Percentiles rank a stretch among this genome's conserved stretches.
phyloP scores from a whole-genome alignment of 2,113 vertebrate species.

The Bufo bufo region DNA sequence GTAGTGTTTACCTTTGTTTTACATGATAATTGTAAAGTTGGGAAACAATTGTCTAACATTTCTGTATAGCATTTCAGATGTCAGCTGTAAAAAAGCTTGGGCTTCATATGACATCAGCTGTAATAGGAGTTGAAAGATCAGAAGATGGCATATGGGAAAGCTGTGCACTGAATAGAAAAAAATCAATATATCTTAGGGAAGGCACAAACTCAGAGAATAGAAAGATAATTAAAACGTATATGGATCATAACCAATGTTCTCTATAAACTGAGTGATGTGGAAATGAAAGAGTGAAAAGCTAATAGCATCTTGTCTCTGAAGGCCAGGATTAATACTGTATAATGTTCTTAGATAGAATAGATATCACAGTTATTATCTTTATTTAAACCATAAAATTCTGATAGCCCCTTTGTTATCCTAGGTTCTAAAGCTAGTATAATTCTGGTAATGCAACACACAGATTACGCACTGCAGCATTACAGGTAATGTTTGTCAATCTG shows the following conservation, averaged over 20 bases:
- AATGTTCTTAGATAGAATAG: background rate
- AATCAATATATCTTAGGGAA: conserved; percentile 25
- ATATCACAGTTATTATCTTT: background rate
- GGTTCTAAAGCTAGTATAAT: too few relatives aligned
- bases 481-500: too few relatives aligned
- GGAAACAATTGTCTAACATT: background rate
- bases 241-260: conserved; percentile 20
- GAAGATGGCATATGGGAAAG: background rate
- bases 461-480: too few relatives aligned
- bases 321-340: background rate
- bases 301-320: background rate
- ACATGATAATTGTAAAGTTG: too few relatives aligned
- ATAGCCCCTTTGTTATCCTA: background rate
- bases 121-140: background rate
- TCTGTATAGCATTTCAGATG: background rate
- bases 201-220: background rate
- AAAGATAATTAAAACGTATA: conserved; percentile 12
- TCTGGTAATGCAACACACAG: too few relatives aligned
- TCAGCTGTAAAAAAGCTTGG: background rate
- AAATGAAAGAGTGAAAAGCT: conserved; percentile 1
- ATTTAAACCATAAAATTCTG: background rate
- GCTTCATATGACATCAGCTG: background rate
- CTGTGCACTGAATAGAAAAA: conserved; percentile 7
- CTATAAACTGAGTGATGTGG: background rate
- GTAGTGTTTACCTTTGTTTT: too few relatives aligned